Conservation (phyloP, 1,140 invertebrate genomes). For the Drosophila auraria region DNA sequence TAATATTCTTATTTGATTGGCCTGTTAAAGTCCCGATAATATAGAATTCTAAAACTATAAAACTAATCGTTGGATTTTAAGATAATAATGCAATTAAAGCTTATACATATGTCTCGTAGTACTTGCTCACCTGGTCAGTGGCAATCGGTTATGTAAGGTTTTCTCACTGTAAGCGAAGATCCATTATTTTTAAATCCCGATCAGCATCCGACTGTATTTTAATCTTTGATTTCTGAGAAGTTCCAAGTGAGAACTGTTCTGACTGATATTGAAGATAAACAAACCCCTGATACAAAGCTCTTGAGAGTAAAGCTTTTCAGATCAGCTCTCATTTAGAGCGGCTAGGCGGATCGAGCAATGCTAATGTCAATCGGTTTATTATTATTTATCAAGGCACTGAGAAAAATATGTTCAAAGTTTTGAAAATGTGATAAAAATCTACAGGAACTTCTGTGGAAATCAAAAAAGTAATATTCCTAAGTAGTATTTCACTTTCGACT, state of each 20-base stretch:
- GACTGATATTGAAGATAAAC: background rate
- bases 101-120: background rate
- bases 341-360: background rate
- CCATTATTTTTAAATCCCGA: background rate
- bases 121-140: background rate
- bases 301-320: slow-evolving; percentile 17
- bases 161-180: background rate
- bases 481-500: background rate
- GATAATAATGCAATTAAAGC: slow-evolving; percentile 5
- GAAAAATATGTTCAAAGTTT: background rate
- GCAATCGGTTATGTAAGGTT: background rate
- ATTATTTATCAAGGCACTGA: slow-evolving; percentile 13
- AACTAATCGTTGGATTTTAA: background rate
- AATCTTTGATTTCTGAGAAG: background rate
- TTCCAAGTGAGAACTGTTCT: background rate
- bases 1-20: too few species aligned
- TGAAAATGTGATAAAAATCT: background rate
- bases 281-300: background rate
- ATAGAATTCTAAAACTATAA: background rate
- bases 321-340: background rate
- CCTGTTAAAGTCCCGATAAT: too few species aligned
- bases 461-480: background rate
- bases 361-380: slow-evolving; percentile 13
- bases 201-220: background rate
- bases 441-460: too few species aligned